Evolutionary conservation across 1,140 invertebrate genomes (phyloP).

Genomic region (Drosophila ohnishii): DNA sequence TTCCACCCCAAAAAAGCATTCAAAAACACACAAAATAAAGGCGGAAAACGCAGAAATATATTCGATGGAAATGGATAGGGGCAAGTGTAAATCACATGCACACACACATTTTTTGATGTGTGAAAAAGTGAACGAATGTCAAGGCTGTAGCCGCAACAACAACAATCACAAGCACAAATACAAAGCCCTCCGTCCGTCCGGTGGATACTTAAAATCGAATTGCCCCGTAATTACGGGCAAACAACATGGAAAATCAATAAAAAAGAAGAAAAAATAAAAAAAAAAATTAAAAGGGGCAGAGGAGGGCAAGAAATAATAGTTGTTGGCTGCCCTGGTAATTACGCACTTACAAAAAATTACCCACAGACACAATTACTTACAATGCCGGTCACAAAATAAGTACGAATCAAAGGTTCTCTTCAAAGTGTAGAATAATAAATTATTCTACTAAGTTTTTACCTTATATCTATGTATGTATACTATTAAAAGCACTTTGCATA

Average conservation of each 20-base stretch:
- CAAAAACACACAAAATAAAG: not conserved
- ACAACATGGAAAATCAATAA: conserved; percentile 50
- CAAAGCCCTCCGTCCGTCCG: conserved; percentile 9
- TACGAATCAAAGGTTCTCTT: not conserved
- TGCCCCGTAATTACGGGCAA: conserved; percentile 43
- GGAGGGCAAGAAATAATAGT: conserved; percentile 12
- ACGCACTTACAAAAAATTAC: conserved; percentile 51
- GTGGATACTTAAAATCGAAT: conserved; percentile 38
- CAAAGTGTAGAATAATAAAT: not conserved
- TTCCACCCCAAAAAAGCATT: conserved; percentile 5
- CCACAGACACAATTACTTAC: conserved; percentile 37
- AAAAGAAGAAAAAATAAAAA: not conserved
- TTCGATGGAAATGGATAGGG: conserved; percentile 8
- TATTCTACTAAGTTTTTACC: too few species aligned
- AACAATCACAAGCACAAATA: conserved; percentile 7
- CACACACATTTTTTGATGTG: conserved; percentile 1
- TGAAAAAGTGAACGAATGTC: conserved; percentile 41
- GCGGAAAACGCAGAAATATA: not conserved
- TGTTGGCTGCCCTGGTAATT: conserved; percentile 38
- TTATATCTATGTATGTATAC: too few species aligned
- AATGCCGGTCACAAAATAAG: not conserved
- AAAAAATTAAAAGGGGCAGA: not conserved
- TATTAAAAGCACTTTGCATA: not conserved
- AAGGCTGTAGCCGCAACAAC: conserved; percentile 31
- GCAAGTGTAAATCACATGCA: conserved; percentile 35